A percentile compares a stretch with the other conserved stretches of the same genome.
These are phyloP conservation scores for Tachysurus vachellii DNA, from an alignment of 2,113 vertebrate species.

Conservation along the genomic window DNA sequence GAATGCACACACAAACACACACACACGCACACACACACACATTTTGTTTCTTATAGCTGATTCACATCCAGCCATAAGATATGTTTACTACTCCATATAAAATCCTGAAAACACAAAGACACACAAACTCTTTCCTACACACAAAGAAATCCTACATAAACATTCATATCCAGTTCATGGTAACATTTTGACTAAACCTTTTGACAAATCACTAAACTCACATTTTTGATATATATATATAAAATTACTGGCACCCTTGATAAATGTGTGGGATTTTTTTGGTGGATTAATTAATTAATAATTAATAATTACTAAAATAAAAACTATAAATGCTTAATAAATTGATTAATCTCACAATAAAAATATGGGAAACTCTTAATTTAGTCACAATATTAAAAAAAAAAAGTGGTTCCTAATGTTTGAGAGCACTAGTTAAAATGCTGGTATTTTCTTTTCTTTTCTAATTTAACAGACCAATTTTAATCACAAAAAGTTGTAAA, in stretches of 20 bases:
- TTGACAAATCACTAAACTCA: not conserved
- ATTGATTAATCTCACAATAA: not conserved
- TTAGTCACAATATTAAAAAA: not conserved
- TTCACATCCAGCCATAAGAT: not conserved
- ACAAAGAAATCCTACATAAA: not conserved
- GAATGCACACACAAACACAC: not conserved
- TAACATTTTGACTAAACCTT: not conserved
- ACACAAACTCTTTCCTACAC: not conserved
- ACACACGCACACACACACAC: not conserved
- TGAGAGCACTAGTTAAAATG: not conserved
- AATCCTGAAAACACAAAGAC: not conserved
- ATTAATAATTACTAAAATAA: too few relatives aligned
- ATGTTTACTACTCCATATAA: slow-evolving; percentile 1
- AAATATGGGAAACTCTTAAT: not conserved
- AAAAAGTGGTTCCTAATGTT: too few relatives aligned
- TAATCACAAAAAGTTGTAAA: not conserved
- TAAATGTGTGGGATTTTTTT: not conserved
- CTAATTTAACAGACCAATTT: not conserved
- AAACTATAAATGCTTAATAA: not conserved
- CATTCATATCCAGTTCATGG: not conserved
- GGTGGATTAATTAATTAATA: too few relatives aligned
- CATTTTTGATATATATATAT: not conserved
- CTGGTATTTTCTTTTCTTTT: not conserved
- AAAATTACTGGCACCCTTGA: not conserved
- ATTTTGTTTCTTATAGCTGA: not conserved